Evolutionary conservation across 2,888 invertebrate genomes (phyloP), one percentile per base, ranked within the genome.

Genomic region (Mesochorus sp.): DNA sequence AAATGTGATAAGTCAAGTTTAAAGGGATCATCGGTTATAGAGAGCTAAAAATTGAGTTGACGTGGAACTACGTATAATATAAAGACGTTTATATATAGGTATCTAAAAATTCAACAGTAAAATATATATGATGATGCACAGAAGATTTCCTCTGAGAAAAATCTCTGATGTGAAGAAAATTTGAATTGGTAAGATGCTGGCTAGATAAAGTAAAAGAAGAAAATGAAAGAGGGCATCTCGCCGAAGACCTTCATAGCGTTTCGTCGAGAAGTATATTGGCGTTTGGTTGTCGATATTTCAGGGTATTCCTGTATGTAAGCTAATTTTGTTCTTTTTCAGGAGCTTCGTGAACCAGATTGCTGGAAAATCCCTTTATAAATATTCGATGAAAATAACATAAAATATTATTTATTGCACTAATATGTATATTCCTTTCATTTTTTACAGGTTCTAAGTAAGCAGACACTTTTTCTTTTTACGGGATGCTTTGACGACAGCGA

Each of bases 231-330:
- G 6, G n/a, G 17, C 12, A 21, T 34, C 21, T 8, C 2, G 6
- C 37, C 3, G n/a, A 19, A 17, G 34, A 3, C 19, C 19, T 5
- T 10, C 14, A 8, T 28, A 31, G 1, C 53, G 2, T 3, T 12
- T 55, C 53, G 31, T 14, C 31, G 53, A 1, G 14, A 14, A n/a
- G 21, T n/a, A 6, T 14, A 14, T 12, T 28, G 44, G 19, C 39
- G 21, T 34, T 12, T 28, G 31, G 28, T 55, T 55, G 55, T 47
- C 68, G 68, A 68, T 68, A 57, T 57, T 34, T 24, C 24, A 42
- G 14, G n/a, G 28, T n/a, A 31, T 17, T 28, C 31, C n/a, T n/a
- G n/a, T n/a, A n/a, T n/a, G 31, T 5, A 24, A 3, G 12, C 31
- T 2, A 47, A 34, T 42, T 8, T 31, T 14, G n/a, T 14, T 12